Evolutionary conservation across 2,797 vertebrate species (phyloP).

Genomic region (Spheniscus humboldti): DNA sequence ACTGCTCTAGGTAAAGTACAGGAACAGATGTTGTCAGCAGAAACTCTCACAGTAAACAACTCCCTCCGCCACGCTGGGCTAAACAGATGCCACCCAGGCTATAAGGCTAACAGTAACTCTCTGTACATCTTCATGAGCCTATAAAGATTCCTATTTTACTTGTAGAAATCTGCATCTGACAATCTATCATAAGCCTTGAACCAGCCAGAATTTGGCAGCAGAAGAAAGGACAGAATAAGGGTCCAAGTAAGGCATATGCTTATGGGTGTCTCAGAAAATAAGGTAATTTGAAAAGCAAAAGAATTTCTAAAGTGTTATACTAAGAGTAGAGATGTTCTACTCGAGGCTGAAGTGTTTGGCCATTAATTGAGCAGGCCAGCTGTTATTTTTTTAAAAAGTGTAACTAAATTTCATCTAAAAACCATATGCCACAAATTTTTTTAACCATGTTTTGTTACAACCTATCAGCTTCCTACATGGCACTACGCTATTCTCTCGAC

Average conservation of each 20-base stretch:
- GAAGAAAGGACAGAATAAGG: background rate
- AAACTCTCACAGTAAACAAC: background rate
- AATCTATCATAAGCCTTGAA: background rate
- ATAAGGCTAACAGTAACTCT: background rate
- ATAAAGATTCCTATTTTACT: background rate
- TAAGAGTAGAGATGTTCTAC: background rate
- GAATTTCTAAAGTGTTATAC: background rate
- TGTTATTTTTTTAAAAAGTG: background rate
- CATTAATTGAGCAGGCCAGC: background rate
- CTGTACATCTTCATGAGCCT: background rate
- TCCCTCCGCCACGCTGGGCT: background rate
- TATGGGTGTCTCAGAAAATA: background rate
- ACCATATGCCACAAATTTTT: background rate
- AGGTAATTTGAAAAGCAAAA: background rate
- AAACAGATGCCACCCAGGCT: background rate
- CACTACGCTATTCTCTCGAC: background rate
- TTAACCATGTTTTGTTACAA: background rate
- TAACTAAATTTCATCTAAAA: background rate
- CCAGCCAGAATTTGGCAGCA: background rate
- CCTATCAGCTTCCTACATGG: background rate
- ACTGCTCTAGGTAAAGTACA: background rate
- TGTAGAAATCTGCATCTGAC: background rate
- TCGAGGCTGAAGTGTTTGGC: background rate
- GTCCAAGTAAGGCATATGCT: background rate
- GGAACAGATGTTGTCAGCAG: background rate